Evolutionary conservation across 1,140 invertebrate genomes (phyloP).

Genomic region (Bombus fervidus): DNA sequence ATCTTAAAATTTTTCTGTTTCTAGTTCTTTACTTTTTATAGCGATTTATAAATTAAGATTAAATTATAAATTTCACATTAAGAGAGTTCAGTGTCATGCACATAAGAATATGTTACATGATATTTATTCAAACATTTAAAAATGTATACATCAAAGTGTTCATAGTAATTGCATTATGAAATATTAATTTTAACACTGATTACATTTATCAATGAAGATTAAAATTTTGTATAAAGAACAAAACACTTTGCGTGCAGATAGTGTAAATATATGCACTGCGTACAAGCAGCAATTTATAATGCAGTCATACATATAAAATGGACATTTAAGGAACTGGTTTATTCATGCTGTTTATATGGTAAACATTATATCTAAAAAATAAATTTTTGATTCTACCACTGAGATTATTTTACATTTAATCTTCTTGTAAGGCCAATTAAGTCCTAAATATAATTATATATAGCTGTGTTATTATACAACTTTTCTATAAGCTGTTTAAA

Average conservation of each 20-base stretch:
- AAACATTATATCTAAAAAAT: slow-evolving; percentile 43
- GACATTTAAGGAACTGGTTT: slow-evolving; percentile 61
- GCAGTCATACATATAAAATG: slow-evolving; percentile 68
- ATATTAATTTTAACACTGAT: slow-evolving; percentile 56
- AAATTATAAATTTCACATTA: slow-evolving; percentile 41
- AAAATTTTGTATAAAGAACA: slow-evolving; percentile 53
- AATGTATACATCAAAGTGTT: slow-evolving; percentile 54
- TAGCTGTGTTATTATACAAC: slow-evolving; percentile 40
- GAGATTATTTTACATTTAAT: slow-evolving; percentile 28
- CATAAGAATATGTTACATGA: slow-evolving; percentile 54
- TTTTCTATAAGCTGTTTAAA: slow-evolving; percentile 53
- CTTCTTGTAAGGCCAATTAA: slow-evolving; percentile 30
- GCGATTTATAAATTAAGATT: slow-evolving; percentile 44
- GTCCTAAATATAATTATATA: slow-evolving; percentile 34
- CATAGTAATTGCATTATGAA: slow-evolving; percentile 39
- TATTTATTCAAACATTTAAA: slow-evolving; percentile 50
- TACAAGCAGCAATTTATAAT: slow-evolving; percentile 70
- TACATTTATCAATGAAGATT: slow-evolving; percentile 63
- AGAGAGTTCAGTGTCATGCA: slow-evolving; percentile 53
- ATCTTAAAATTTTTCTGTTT: slow-evolving; percentile 38
- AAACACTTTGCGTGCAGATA: slow-evolving; percentile 69
- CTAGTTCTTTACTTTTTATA: slow-evolving; percentile 40
- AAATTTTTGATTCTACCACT: slow-evolving; percentile 34
- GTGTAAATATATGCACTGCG: slow-evolving; percentile 64
- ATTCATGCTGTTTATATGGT: slow-evolving; percentile 64